Evolutionary conservation across 1,140 invertebrate genomes (phyloP).

Genomic region (Drosophila teissieri): DNA sequence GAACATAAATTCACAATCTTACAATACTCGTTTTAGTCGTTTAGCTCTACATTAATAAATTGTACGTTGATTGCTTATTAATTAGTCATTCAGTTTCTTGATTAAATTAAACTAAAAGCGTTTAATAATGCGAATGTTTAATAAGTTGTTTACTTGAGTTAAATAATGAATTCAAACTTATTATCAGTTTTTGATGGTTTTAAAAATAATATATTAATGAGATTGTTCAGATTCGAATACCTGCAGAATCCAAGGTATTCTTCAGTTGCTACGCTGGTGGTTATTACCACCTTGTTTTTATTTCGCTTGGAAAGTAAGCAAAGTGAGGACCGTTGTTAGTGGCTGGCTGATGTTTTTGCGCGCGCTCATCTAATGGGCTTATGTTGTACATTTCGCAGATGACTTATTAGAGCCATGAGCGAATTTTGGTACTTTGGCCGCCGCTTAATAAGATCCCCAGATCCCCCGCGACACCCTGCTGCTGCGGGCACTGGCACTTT

Average conservation of each 20-base stretch:
- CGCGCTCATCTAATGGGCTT: conserved; percentile 72
- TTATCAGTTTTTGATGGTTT: too few relatives aligned
- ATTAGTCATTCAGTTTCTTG: too few relatives aligned
- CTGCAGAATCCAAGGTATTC: conserved; percentile 17
- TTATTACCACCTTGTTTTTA: conserved; percentile 3
- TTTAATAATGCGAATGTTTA: too few relatives aligned
- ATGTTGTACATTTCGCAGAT: conserved; percentile 72
- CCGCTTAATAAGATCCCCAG: conserved; percentile 42
- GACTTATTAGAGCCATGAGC: conserved; percentile 55
- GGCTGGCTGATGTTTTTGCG: conserved; percentile 48
- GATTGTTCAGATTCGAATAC: not conserved
- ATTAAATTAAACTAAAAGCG: too few relatives aligned
- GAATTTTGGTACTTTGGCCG: conserved; percentile 58
- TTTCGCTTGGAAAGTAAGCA: conserved; percentile 12
- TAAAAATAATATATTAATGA: not conserved
- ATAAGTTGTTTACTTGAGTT: too few relatives aligned
- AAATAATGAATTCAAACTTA: too few relatives aligned
- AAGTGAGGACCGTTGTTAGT: conserved; percentile 23
- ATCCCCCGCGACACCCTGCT: conserved; percentile 28
- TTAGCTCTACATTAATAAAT: too few relatives aligned
- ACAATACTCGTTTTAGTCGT: too few relatives aligned
- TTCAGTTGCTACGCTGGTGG: not conserved
- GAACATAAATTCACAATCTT: too few relatives aligned
- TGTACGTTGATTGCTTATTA: too few relatives aligned
- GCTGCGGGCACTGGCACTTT: conserved; percentile 59